Evolutionary conservation across 64 coral and sea anemone species (phyloP).

Genomic region (Anthopleura sola): DNA sequence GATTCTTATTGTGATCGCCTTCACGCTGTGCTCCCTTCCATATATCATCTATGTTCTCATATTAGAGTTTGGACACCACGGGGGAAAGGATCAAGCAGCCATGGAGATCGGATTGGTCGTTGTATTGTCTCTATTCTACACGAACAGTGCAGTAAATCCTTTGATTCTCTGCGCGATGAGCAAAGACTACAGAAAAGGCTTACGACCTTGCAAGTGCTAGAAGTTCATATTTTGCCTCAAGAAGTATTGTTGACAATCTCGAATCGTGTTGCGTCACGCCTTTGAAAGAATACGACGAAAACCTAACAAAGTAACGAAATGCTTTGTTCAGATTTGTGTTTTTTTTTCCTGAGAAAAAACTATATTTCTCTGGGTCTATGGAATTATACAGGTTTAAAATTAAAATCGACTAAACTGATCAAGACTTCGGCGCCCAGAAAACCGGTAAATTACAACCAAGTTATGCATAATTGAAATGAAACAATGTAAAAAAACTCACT

Average conservation of each 20-base stretch:
- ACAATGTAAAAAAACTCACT: not conserved
- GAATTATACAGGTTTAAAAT: not conserved
- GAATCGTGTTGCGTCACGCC: not conserved
- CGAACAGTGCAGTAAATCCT: slow-evolving; percentile 81
- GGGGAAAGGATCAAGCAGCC: not conserved
- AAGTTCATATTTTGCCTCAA: not conserved
- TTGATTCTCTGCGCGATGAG: slow-evolving; percentile 91
- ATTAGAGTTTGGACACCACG: slow-evolving; percentile 43
- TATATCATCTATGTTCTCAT: slow-evolving; percentile 50
- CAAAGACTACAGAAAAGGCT: slow-evolving; percentile 85
- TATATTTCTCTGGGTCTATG: not conserved
- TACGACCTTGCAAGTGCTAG: slow-evolving; percentile 76
- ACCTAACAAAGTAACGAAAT: not conserved
- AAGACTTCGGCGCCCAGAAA: not conserved
- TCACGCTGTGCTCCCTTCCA: slow-evolving; percentile 68
- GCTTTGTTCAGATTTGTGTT: not conserved
- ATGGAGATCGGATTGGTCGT: slow-evolving; percentile 68
- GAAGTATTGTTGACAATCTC: not conserved
- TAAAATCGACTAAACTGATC: not conserved
- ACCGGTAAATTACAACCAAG: not conserved
- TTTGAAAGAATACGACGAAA: not conserved
- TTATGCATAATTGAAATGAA: not conserved
- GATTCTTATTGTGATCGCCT: slow-evolving; percentile 76
- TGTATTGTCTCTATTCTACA: slow-evolving; percentile 64
- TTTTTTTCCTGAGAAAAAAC: not conserved